Conservation (phyloP, 2,797 vertebrate genomes). For the Labroides dimidiatus region DNA sequence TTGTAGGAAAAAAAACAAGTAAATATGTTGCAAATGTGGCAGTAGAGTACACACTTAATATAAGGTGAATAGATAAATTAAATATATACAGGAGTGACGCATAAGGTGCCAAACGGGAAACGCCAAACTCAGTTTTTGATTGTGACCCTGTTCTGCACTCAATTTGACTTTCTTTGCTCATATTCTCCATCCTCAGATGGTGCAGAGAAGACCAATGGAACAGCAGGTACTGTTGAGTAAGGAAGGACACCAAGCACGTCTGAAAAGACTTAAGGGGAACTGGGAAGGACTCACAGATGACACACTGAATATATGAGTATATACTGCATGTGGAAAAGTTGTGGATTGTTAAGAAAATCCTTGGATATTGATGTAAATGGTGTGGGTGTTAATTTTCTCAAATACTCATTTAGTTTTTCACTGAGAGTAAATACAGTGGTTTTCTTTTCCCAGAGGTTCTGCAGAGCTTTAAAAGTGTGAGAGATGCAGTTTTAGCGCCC, state of each 20-base stretch:
- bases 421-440: constrained; percentile 43
- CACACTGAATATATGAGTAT: constrained; percentile 6
- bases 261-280: constrained; percentile 58
- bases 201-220: constrained; percentile 65
- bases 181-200: constrained; percentile 56
- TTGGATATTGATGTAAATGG: constrained; percentile 62
- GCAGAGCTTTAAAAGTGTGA: constrained; percentile 57
- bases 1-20: too few relatives aligned
- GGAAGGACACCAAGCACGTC: constrained; percentile 36
- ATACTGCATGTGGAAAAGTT: constrained; percentile 29
- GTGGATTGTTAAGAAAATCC: constrained; percentile 34
- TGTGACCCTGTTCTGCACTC: neutral
- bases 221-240: constrained; percentile 67
- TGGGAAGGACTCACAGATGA: constrained; percentile 34
- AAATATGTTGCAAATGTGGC: too few relatives aligned
- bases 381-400: constrained; percentile 70
- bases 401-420: constrained; percentile 60
- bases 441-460: constrained; percentile 57
- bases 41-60: too few relatives aligned
- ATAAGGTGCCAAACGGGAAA: too few relatives aligned
- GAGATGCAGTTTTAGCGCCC: constrained; percentile 55
- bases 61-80: too few relatives aligned
- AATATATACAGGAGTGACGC: too few relatives aligned
- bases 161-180: neutral
- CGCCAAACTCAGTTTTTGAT: too few relatives aligned